Percentiles rank a stretch among this genome's conserved stretches.
Evolutionary conservation across 1,140 invertebrate species (phyloP).

Genomic region (Drosophila arawakana): DNA sequence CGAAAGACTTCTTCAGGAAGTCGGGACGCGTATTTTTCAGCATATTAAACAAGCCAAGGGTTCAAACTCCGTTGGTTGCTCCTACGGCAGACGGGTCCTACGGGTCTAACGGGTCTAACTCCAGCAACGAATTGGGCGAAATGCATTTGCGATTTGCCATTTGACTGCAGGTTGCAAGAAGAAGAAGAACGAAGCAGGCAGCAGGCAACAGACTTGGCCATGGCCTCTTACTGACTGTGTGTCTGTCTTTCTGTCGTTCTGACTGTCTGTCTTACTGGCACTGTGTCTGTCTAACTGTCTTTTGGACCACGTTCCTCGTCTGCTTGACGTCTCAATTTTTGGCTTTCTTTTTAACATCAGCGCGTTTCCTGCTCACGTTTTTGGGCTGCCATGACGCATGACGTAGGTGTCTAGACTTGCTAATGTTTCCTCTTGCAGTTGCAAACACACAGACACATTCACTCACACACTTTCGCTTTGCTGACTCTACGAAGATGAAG

Average conservation of each 20-base stretch:
- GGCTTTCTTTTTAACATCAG: slow-evolving; percentile 56
- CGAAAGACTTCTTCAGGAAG: slow-evolving; percentile 59
- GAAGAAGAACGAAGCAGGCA: neutral
- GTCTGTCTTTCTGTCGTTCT: neutral
- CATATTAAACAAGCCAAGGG: slow-evolving; percentile 79
- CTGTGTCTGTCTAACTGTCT: slow-evolving; percentile 4
- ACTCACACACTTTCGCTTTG: slow-evolving; percentile 15
- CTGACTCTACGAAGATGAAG: slow-evolving; percentile 61
- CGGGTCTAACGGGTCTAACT: slow-evolving; percentile 48
- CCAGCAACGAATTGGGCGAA: slow-evolving; percentile 33
- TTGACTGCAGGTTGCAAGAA: slow-evolving; percentile 21
- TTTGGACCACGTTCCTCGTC: slow-evolving; percentile 53
- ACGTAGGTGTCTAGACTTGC: slow-evolving; percentile 84
- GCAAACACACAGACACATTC: slow-evolving; percentile 31
- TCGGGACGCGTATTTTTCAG: slow-evolving; percentile 76
- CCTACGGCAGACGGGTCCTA: neutral
- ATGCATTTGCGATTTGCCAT: slow-evolving; percentile 46
- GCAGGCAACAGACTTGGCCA: slow-evolving; percentile 24
- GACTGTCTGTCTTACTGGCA: slow-evolving; percentile 17
- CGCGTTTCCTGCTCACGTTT: slow-evolving; percentile 63
- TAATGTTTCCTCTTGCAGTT: slow-evolving; percentile 81
- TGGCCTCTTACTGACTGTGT: slow-evolving; percentile 25
- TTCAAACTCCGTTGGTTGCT: slow-evolving; percentile 20
- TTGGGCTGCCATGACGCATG: slow-evolving; percentile 74
- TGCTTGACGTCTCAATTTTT: slow-evolving; percentile 81